phyloP scores from a whole-genome alignment of 2,797 vertebrate genomes.

The Parambassis ranga region DNA sequence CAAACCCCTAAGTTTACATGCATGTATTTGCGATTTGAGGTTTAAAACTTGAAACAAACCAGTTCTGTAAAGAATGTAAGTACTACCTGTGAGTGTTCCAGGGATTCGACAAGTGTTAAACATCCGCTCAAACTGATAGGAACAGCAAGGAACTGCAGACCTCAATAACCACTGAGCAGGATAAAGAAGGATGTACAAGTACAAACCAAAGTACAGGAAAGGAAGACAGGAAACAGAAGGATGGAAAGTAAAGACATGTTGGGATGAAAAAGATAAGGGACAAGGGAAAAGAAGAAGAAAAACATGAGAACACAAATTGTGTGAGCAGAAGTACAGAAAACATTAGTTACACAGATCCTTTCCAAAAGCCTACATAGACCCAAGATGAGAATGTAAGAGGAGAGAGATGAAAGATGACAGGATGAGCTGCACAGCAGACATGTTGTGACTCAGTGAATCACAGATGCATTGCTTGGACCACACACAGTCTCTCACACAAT shows the following conservation, averaged over 20 bases:
- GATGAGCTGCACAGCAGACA: conserved; percentile 33
- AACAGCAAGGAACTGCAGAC: conserved; percentile 86
- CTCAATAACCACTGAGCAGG: conserved; percentile 84
- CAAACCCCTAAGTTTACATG: no score
- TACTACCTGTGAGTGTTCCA: conserved; percentile 79
- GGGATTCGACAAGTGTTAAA: conserved; percentile 84
- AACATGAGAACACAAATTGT: conserved; percentile 24
- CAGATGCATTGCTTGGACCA: background rate
- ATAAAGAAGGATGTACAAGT: conserved; percentile 37
- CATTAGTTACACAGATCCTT: conserved; percentile 36
- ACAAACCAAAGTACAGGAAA: conserved; percentile 1
- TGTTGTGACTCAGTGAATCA: conserved; percentile 42
- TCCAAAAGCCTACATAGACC: conserved; percentile 42
- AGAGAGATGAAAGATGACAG: conserved; percentile 50
- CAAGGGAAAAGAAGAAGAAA: background rate
- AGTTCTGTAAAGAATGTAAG: conserved; percentile 33
- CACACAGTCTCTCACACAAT: conserved; percentile 2
- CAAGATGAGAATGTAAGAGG: conserved; percentile 25
- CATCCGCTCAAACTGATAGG: conserved; percentile 84
- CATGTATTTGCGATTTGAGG: no score
- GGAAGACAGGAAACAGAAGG: conserved; percentile 1
- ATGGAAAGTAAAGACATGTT: background rate
- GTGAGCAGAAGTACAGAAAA: conserved; percentile 47
- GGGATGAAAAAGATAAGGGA: background rate
- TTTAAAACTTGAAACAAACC: no score